These are phyloP conservation scores for Parnassius mnemosyne DNA, from an alignment of 2,888 invertebrate species.

Conservation along the genomic window DNA sequence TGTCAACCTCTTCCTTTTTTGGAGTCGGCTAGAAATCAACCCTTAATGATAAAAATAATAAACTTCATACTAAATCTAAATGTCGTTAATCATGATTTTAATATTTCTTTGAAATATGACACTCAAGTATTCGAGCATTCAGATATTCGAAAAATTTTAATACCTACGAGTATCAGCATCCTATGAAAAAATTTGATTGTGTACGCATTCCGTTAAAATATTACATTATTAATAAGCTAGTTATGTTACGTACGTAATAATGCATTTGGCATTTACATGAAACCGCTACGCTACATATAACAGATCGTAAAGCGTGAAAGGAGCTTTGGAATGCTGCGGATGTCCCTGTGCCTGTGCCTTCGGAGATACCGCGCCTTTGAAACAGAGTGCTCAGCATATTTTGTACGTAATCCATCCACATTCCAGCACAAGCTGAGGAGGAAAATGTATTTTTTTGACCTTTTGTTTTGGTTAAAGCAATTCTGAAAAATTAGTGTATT, in stretches of 20 bases:
- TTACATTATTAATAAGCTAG: background rate
- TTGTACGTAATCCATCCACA: background rate
- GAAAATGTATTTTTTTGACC: background rate
- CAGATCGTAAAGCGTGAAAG: slow-evolving; percentile 49
- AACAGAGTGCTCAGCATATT: slow-evolving; percentile 17
- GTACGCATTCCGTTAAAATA: background rate
- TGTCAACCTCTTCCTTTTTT: too few species aligned
- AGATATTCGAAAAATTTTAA: slow-evolving; percentile 9
- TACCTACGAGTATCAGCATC: background rate
- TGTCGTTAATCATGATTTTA: background rate
- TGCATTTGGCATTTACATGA: slow-evolving; percentile 30
- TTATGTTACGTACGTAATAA: background rate
- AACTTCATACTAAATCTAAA: too few species aligned
- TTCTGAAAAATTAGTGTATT: too few species aligned
- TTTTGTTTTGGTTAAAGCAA: too few species aligned
- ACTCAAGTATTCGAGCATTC: background rate
- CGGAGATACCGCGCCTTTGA: slow-evolving; percentile 15
- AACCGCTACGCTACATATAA: slow-evolving; percentile 17
- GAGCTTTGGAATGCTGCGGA: slow-evolving; percentile 59
- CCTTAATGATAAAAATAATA: too few species aligned
- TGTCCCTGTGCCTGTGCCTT: slow-evolving; percentile 46
- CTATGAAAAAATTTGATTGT: background rate
- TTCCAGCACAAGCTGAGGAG: slow-evolving; percentile 15
- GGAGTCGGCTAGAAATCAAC: too few species aligned
- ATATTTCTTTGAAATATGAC: slow-evolving; percentile 2